These are phyloP conservation scores for Cromileptes altivelis DNA, from an alignment of 2,113 vertebrate genomes.

Conservation along the genomic window DNA sequence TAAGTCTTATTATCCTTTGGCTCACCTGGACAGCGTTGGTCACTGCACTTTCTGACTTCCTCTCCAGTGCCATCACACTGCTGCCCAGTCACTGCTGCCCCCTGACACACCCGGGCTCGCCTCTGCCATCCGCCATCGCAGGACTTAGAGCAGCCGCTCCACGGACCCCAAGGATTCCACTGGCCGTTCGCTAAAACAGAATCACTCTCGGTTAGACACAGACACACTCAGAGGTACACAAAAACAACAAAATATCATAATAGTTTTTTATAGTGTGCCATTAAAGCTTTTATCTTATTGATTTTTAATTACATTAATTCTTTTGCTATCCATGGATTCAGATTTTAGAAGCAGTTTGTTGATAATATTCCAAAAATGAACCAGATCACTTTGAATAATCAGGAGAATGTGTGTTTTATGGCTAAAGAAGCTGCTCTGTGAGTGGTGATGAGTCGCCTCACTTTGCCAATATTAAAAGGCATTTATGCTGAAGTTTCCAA, in stretches of 20 bases:
- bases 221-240: background rate
- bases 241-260: background rate
- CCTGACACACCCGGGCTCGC: conserved; percentile 93
- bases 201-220: conserved; percentile 40
- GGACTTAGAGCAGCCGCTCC: conserved; percentile 98
- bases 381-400: conserved; percentile 49
- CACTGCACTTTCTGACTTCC: conserved; percentile 95
- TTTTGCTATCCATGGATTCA: conserved; percentile 7
- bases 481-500: conserved; percentile 79
- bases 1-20: conserved; percentile 56
- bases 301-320: conserved; percentile 34
- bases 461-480: conserved; percentile 74
- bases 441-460: conserved; percentile 60
- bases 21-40: conserved; percentile 97
- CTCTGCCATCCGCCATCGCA: conserved; percentile 98
- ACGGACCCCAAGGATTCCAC: conserved; percentile 98
- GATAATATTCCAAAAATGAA: conserved; percentile 35
- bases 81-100: conserved; percentile 90
- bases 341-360: conserved; percentile 28
- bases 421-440: conserved; percentile 36
- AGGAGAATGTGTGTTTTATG: conserved; percentile 59
- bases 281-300: conserved; percentile 36
- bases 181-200: conserved; percentile 93
- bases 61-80: conserved; percentile 94
- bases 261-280: background rate